Evolutionary conservation across 2,888 invertebrate species (phyloP), one percentile per base, ranked within the genome.

Genomic region (Athalia rosae): DNA sequence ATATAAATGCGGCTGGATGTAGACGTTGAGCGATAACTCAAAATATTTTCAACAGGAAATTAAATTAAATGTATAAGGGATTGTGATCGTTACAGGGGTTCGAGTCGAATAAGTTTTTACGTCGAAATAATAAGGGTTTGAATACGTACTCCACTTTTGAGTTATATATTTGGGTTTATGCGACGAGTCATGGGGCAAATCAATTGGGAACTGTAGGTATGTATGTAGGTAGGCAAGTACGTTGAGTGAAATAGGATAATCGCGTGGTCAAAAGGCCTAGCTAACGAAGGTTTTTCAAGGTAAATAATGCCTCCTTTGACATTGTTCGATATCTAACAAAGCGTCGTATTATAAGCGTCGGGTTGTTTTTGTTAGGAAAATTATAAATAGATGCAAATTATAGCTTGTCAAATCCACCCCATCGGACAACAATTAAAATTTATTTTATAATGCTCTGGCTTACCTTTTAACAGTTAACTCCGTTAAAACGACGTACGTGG

Each of bases 401-500:
- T 63, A 73, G 74, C 79, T 80, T 80, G 79, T 79, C 80, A 79
- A 80, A 80, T 79, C 77, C 77, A 77, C 76, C 78, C 78, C 78
- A 71, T 66, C 69, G 76, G 58, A 47, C 45, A 53, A 76, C 56
- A 73, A 74, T 73, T 53, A 67, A 63, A 64, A 56, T 59, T 69
- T 59, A 67, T 64, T 73, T 43, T 13, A 66, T 66, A 58, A 67
- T 66, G 45, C 62, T 28, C 28, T 28, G 28, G 28, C 78, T 79
- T 77, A 64, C 66, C 77, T 62, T 11, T 74, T 11, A 48, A 59
- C 59, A 62, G 11, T 62, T 58, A 74, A 61, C 41, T 62, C 62
- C 61, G 41, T 47, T 9, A 50, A 74, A 61, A 11, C 45, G 48
- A 5, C 53, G 47, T 50, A 48, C 15, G 48, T 62, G 48, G 61